phyloP scores from a whole-genome alignment of 2,797 vertebrate genomes.

The Acipenser ruthenus region DNA sequence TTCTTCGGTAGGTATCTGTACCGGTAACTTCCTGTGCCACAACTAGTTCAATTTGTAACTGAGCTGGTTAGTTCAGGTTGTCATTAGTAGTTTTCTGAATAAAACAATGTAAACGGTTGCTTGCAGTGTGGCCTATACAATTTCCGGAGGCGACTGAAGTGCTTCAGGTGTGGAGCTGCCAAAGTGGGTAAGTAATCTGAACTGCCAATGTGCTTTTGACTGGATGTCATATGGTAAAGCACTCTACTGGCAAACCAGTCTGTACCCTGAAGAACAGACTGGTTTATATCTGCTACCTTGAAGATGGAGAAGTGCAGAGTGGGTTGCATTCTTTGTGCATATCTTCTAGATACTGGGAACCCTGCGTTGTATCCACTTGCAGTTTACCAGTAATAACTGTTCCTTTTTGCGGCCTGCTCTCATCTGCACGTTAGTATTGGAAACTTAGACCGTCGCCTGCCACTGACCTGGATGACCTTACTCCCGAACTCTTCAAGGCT shows the following conservation, averaged over 20 bases:
- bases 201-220: slow-evolving; percentile 45
- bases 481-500: too few relatives aligned
- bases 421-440: too few relatives aligned
- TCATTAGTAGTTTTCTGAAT: slow-evolving; percentile 51
- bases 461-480: too few relatives aligned
- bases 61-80: slow-evolving; percentile 41
- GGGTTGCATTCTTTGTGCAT: too few relatives aligned
- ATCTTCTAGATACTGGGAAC: too few relatives aligned
- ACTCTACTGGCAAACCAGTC: not conserved
- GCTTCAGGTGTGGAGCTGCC: slow-evolving; percentile 96
- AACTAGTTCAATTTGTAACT: slow-evolving; percentile 38
- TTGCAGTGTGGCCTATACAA: slow-evolving; percentile 98
- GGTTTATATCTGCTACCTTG: not conserved
- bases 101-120: slow-evolving; percentile 68
- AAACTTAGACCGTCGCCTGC: too few relatives aligned
- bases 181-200: slow-evolving; percentile 82
- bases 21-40: slow-evolving; percentile 27
- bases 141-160: slow-evolving; percentile 99
- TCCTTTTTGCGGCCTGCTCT: too few relatives aligned
- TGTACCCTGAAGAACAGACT: not conserved
- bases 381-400: too few relatives aligned
- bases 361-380: too few relatives aligned
- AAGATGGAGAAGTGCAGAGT: not conserved
- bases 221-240: slow-evolving; percentile 14
- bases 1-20: slow-evolving; percentile 45